Conservation (phyloP, 2,888 invertebrate genomes). For the Strigamia crassipes region DNA sequence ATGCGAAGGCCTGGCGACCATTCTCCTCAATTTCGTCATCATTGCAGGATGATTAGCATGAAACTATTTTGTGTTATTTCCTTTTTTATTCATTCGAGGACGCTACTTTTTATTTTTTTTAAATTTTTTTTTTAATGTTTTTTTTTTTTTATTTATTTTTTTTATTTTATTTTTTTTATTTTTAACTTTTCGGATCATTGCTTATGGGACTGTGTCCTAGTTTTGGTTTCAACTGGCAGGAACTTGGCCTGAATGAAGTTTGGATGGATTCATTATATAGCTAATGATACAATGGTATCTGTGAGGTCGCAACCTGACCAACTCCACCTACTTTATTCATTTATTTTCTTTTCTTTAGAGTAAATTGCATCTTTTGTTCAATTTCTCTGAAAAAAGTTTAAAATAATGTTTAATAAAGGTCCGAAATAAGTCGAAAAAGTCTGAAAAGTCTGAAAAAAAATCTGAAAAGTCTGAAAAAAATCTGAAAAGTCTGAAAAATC, state of each 20-base stretch:
- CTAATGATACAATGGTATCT: conserved; percentile 25
- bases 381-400: neutral
- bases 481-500: too few species aligned
- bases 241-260: conserved; percentile 35
- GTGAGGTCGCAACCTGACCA: conserved; percentile 4
- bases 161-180: neutral
- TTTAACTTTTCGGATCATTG: conserved; percentile 12
- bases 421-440: too few species aligned
- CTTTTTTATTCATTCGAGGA: neutral
- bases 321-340: neutral
- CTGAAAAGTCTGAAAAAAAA: too few species aligned
- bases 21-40: conserved; percentile 34
- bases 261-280: conserved; percentile 31
- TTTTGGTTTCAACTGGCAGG: conserved; percentile 36
- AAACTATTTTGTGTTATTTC: neutral
- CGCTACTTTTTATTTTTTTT: neutral
- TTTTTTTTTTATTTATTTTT: neutral
- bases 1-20: conserved; percentile 27
- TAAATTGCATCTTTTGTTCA: neutral
- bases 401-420: too few species aligned
- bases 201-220: conserved; percentile 36
- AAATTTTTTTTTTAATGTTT: neutral
- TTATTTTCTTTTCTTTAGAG: neutral
- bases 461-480: too few species aligned
- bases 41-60: neutral